Evolutionary conservation across 2,113 vertebrate species (phyloP), one percentile per base, ranked within the genome.

Genomic region (Vimba vimba): DNA sequence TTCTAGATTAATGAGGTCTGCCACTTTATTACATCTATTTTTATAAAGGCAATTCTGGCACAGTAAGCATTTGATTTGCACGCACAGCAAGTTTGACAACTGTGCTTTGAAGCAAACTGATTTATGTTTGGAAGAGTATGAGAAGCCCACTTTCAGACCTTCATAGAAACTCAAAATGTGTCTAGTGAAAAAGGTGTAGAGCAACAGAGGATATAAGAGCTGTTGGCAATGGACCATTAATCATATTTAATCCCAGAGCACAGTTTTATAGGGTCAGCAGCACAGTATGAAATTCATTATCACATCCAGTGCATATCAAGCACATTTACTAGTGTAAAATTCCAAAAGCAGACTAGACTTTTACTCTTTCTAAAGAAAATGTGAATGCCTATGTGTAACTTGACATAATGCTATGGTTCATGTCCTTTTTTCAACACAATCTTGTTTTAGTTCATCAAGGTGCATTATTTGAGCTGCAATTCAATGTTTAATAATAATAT

Each of bases 1-100:
- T 87, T 87, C 66, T 76, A 68, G 47, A 89, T 89, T 64, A 85
- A 83, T 82, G 64, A 87, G 50, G 76, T 79, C 30, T 73, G 45
- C 52, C 74, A 66, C 84, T 85, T 64, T 79, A 39, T 82, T 87
- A 15, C 64, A 68, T 66, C 55, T 79, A 74, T 87, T 89, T 87
- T 87, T 79, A 75, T 47, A 57, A 64, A 79, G 43, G 45, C 77
- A 27, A 4, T 30, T 79, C 52, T 36, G 13, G 17, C 66, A 87
- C 59, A 84, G 55, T 19, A 82, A 79, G 30, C 15, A 79, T 52
- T 76, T 80, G 68, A 86, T 79, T 47, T 83, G 64, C 73, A 66
- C 30, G 60, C 57, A 21, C 33, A 64, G 66, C 84, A 79, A 86
- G n/a, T 83, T 39, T 50, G 84, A 83, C 80, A 86, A 66, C 27